Evolutionary conservation across 1,140 invertebrate species (phyloP).

Genomic region (Megathymus violae): DNA sequence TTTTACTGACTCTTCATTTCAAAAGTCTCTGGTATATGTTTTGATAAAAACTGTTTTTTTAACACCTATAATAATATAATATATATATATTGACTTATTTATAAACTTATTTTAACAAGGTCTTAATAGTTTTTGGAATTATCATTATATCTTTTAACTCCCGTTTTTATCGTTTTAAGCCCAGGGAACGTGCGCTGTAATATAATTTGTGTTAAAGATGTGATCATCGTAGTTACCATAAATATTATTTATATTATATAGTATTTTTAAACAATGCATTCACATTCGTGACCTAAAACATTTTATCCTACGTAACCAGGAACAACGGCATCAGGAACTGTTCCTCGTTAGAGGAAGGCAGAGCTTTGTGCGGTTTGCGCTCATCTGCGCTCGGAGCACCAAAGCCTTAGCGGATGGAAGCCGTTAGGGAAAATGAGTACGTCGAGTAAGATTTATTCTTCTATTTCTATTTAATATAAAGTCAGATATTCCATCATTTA

Average conservation of each 20-base stretch:
- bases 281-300: constrained; percentile 19
- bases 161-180: no score
- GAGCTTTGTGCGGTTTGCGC: constrained; percentile 24
- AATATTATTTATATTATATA: not conserved
- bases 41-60: no score
- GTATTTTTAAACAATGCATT: not conserved
- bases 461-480: constrained; percentile 9
- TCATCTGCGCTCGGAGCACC: constrained; percentile 19
- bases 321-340: constrained; percentile 7
- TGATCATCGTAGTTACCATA: no score
- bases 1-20: no score
- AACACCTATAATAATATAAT: no score
- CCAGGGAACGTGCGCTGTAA: no score
- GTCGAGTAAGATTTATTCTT: constrained; percentile 22
- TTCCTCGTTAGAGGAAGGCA: constrained; percentile 23
- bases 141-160: no score
- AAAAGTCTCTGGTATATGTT: no score
- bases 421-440: constrained; percentile 7
- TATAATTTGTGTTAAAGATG: no score
- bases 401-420: constrained; percentile 22
- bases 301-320: constrained; percentile 18
- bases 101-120: no score
- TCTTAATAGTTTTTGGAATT: no score
- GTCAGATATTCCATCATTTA: not conserved
- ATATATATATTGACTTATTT: no score